Conservation (phyloP, 2,888 invertebrate species). For the Fissipunctia ypsillon region DNA sequence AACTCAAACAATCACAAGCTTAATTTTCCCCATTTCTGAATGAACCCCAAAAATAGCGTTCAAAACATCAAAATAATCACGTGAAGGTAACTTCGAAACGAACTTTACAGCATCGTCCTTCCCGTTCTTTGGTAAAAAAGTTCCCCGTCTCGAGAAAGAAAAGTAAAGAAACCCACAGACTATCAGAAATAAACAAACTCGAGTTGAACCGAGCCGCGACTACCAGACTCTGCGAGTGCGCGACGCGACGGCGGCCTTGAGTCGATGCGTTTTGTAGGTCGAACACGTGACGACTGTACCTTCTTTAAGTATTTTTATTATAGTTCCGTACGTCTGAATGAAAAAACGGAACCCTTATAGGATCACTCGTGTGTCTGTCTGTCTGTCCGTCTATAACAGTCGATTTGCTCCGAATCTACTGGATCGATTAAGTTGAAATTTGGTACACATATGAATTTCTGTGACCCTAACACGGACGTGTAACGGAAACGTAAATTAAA, state of each 20-base stretch:
- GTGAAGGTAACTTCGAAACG: neutral
- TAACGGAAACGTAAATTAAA: too few species aligned
- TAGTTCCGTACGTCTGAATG: too few species aligned
- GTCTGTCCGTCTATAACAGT: too few species aligned
- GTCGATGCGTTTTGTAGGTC: constrained; percentile 44
- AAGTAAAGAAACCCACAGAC: constrained; percentile 35
- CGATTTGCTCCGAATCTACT: too few species aligned
- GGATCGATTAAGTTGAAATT: too few species aligned
- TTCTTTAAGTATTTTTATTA: neutral
- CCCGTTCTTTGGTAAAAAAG: neutral
- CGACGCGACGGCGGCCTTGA: constrained; percentile 52
- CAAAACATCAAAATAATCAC: neutral
- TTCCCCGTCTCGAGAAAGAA: neutral
- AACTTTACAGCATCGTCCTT: neutral
- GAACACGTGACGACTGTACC: constrained; percentile 42
- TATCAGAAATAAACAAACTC: constrained; percentile 45
- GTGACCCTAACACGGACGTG: too few species aligned
- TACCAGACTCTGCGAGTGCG: neutral
- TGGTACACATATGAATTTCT: too few species aligned
- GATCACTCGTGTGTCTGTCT: too few species aligned
- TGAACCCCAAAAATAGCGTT: neutral
- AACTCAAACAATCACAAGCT: neutral
- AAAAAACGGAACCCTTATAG: too few species aligned
- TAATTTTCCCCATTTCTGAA: neutral
- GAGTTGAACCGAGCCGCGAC: constrained; percentile 16